Percentiles rank a stretch among this genome's conserved stretches.
These are phyloP conservation scores for Mesoligia furuncula DNA, from an alignment of 2,888 invertebrate species.

Conservation along the genomic window DNA sequence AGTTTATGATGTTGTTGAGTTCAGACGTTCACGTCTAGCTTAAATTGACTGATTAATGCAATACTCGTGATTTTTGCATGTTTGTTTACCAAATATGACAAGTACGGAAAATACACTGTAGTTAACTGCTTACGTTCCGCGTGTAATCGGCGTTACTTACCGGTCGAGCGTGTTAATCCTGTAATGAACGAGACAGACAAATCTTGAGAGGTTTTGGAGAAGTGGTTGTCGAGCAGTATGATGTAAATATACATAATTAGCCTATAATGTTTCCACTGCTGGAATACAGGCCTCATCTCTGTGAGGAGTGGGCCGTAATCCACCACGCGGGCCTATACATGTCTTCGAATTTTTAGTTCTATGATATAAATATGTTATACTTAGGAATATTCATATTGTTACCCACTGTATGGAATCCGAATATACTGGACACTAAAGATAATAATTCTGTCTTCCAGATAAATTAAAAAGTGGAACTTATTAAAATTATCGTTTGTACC, in stretches of 20 bases:
- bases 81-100: slow-evolving; percentile 8
- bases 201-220: slow-evolving; percentile 22
- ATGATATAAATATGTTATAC: not conserved
- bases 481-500: not conserved
- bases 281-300: not conserved
- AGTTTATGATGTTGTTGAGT: not conserved
- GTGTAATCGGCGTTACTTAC: slow-evolving; percentile 41
- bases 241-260: not conserved
- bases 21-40: not conserved
- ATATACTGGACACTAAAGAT: not conserved
- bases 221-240: not conserved
- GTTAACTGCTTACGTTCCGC: slow-evolving; percentile 30
- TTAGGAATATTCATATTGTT: not conserved
- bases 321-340: not conserved
- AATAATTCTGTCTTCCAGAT: not conserved
- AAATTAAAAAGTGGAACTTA: not conserved
- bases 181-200: slow-evolving; percentile 25
- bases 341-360: not conserved
- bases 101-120: not conserved
- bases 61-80: not conserved
- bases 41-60: not conserved
- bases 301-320: not conserved
- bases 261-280: not conserved
- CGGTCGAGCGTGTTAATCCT: slow-evolving; percentile 34
- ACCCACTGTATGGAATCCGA: not conserved